These are phyloP conservation scores for Plusia festucae DNA, from an alignment of 2,888 invertebrate genomes.

Conservation along the genomic window DNA sequence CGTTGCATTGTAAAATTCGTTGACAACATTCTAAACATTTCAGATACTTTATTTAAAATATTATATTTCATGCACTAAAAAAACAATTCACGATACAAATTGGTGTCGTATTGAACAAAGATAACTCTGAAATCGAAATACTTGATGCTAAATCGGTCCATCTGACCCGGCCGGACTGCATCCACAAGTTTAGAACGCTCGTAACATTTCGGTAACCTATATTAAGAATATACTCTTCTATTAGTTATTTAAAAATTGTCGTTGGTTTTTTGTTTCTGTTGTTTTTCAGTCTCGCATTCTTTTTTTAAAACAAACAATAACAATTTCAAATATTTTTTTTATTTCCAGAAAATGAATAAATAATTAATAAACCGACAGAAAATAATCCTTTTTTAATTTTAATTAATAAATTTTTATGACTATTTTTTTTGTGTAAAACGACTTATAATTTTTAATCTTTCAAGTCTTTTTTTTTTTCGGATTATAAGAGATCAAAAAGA, in stretches of 20 bases:
- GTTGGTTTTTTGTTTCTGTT: conserved; percentile 30
- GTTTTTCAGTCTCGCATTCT: conserved; percentile 13
- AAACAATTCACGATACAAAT: background rate
- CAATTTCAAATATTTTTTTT: background rate
- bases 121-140: conserved; percentile 41
- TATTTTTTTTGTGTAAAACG: no score
- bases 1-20: no score
- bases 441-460: no score
- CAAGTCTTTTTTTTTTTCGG: no score
- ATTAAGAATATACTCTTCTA: conserved; percentile 59
- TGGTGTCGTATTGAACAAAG: background rate
- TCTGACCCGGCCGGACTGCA: conserved; percentile 49
- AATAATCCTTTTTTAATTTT: no score
- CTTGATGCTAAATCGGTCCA: conserved; percentile 53
- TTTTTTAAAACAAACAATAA: conserved; percentile 2
- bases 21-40: no score
- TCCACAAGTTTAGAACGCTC: conserved; percentile 47
- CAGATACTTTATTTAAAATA: no score
- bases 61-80: no score
- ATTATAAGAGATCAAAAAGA: no score
- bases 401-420: no score
- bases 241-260: conserved; percentile 54
- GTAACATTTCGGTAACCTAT: conserved; percentile 55
- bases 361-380: no score
- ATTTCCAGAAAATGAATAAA: background rate